Base-by-base conservation (phyloP, 2,797 vertebrate species). In the Acanthopagrus latus region DNA sequence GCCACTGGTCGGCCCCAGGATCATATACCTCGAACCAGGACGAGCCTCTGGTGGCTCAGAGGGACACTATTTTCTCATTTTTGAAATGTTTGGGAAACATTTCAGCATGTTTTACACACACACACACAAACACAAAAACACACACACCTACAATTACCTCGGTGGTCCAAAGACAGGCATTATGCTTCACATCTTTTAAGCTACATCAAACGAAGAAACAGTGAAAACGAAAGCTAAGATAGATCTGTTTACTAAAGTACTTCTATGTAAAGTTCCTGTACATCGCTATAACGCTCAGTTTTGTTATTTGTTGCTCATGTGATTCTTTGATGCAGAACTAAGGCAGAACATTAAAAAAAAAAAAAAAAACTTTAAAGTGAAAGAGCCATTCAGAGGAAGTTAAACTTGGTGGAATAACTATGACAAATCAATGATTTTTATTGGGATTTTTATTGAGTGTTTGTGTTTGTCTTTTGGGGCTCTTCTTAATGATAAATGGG, bases 81-180 rank as follows among this genome's bases (percentile, higher is more conserved):
- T 70, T 77, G 82, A 91, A 90, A 91, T 90, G 91, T 92, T 86
- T 90, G 60, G 69, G 74, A 88, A 90, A 86, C 89, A 87, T 92
- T 93, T 93, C 85, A 65, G 91, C 91, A 93, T 91, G 89, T 93
- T 94, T 92, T 92, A 93, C 88, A 92, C 54, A 81, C 65, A 80
- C 65, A 83, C 73, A 76, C 73, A 80, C 85, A 82, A 58, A 76
- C 65, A 81, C 85, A 82, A 58, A 76, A 65, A 81, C 64, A 76
- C 64, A 88, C 88, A 89, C 81, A 85, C 92, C 93, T 91, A 92
- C 90, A 90, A 94, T 92, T 94, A 94, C 93, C 93, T 94, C 93
- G 83, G 92, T 86, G 88, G 93, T 94, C 93, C 93, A 93, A 94
- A 93, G 92, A 94, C 91, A 90, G 92, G 90, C 93, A 93, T 91